These are phyloP conservation scores for Ceratina japonica DNA, from an alignment of 1,140 invertebrate genomes.

Conservation along the genomic window DNA sequence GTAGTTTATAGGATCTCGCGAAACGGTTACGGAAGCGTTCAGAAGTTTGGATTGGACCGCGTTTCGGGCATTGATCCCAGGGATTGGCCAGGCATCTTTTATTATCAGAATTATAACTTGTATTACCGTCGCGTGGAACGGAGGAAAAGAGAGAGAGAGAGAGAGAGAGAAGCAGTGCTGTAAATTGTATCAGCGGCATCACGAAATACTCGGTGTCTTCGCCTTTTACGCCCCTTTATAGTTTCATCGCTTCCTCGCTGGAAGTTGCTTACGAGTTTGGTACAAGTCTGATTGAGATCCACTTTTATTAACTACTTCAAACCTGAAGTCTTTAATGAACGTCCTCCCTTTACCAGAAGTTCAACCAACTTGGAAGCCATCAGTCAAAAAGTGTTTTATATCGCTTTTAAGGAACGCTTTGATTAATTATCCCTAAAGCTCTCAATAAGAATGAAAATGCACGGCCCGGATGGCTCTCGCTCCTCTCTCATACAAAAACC, in stretches of 20 bases:
- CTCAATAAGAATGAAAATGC: too few relatives aligned
- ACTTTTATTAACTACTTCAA: slow-evolving; percentile 29
- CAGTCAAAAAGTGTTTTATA: background rate
- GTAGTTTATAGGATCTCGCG: background rate
- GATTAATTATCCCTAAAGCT: slow-evolving; percentile 1
- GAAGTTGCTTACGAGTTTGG: background rate
- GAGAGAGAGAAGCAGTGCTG: too few relatives aligned
- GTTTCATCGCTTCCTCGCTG: background rate
- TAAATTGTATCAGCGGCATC: background rate
- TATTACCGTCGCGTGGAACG: too few relatives aligned
- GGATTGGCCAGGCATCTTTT: slow-evolving; percentile 2
- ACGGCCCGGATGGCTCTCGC: too few relatives aligned
- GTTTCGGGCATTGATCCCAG: background rate
- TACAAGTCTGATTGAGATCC: background rate
- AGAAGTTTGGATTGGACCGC: slow-evolving; percentile 17
- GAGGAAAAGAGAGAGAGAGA: too few relatives aligned
- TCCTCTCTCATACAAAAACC: too few relatives aligned
- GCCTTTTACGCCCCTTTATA: background rate
- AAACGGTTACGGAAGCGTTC: background rate
- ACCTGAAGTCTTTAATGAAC: slow-evolving; percentile 1
- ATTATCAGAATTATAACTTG: background rate
- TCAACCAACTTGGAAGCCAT: background rate
- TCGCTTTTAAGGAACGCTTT: background rate
- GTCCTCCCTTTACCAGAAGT: background rate
- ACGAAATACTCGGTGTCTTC: background rate